Conservation (phyloP, 2,113 vertebrate species). For the Gasterosteus aculeatus region DNA sequence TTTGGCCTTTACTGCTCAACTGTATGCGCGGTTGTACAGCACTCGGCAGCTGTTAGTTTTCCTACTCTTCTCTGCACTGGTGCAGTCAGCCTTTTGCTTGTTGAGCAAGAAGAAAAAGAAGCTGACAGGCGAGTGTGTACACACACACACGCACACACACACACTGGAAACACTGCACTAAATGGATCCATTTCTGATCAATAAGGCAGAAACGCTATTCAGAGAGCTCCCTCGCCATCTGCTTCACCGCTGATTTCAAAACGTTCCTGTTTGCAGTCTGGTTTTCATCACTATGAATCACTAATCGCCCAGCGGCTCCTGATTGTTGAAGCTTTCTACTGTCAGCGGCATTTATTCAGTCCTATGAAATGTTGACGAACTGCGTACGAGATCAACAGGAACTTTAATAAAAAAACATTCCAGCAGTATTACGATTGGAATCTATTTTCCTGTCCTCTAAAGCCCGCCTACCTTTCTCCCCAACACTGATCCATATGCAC, state of each 20-base stretch:
- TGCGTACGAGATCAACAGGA: not conserved
- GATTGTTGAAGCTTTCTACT: not conserved
- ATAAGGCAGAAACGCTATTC: not conserved
- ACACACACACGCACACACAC: too few species aligned
- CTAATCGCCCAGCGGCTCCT: not conserved
- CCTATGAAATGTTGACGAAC: not conserved
- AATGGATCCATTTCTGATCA: constrained; percentile 17
- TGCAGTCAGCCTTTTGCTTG: not conserved
- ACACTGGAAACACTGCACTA: not conserved
- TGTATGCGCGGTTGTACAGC: not conserved
- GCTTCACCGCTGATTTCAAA: not conserved
- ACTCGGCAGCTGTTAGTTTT: not conserved
- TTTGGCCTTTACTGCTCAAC: not conserved
- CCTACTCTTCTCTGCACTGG: not conserved
- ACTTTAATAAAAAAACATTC: not conserved
- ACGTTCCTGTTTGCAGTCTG: not conserved
- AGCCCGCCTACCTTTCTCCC: not conserved
- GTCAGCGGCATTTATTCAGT: not conserved
- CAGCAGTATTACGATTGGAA: not conserved
- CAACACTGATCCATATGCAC: not conserved
- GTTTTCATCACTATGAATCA: not conserved
- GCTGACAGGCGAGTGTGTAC: not conserved
- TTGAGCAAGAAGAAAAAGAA: not conserved
- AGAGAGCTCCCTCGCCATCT: constrained; percentile 10
- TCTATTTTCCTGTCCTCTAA: not conserved